phyloP scores from a whole-genome alignment of 1,140 invertebrate genomes.

The Hestina assimilis region DNA sequence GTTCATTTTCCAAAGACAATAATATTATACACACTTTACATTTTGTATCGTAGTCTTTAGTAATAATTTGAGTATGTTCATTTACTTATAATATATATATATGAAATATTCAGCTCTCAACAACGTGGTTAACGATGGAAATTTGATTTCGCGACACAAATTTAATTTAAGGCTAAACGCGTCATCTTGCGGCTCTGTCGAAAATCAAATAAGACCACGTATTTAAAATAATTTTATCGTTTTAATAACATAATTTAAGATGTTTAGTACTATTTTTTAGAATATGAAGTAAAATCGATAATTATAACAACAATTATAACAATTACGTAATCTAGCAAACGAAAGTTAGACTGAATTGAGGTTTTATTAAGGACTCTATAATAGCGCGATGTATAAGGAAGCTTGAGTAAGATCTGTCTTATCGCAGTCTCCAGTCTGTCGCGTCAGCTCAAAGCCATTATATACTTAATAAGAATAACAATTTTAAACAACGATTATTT shows the following conservation, averaged over 20 bases:
- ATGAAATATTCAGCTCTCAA: not conserved
- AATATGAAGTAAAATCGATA: no score
- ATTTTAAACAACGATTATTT: no score
- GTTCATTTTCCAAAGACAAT: no score
- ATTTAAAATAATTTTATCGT: constrained; percentile 8
- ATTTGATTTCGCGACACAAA: constrained; percentile 20
- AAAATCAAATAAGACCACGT: constrained; percentile 14
- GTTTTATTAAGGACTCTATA: not conserved
- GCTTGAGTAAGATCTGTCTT: not conserved
- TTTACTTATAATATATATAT: not conserved
- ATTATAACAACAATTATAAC: no score
- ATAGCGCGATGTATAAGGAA: not conserved
- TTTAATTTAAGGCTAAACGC: constrained; percentile 13
- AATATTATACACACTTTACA: no score
- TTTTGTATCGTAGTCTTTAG: no score
- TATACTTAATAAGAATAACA: no score
- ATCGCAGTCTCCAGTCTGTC: not conserved
- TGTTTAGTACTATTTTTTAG: no score
- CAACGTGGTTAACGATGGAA: constrained; percentile 15
- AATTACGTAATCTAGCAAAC: not conserved
- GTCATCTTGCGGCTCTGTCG: constrained; percentile 5
- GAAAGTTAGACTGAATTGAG: not conserved
- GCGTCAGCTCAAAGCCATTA: no score
- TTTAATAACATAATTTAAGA: no score
- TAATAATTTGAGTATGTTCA: no score